Evolutionary conservation across 2,888 invertebrate genomes (phyloP).

Genomic region (Palloptera scutellata): DNA sequence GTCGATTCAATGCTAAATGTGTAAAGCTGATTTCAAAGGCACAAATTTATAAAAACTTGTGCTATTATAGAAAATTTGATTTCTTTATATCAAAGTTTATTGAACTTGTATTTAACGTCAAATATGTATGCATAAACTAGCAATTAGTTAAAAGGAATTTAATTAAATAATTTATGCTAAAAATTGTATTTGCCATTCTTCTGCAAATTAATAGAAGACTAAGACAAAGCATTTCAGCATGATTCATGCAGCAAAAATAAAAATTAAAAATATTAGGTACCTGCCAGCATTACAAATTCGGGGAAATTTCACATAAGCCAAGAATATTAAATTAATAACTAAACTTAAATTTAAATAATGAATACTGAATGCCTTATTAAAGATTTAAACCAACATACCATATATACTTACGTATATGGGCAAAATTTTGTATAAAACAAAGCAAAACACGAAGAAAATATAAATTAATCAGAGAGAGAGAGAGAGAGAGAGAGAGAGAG

Average conservation of each 20-base stretch:
- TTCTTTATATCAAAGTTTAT: background rate
- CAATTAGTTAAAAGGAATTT: too few species aligned
- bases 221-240: too few species aligned
- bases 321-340: conserved; percentile 1
- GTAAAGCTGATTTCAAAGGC: too few species aligned
- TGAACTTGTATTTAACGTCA: too few species aligned
- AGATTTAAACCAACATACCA: conserved; percentile 24
- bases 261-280: background rate
- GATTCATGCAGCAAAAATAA: background rate
- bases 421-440: too few species aligned
- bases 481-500: background rate
- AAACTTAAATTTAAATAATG: background rate
- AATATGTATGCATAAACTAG: too few species aligned
- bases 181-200: too few species aligned
- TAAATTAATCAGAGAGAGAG: conserved; percentile 14
- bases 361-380: conserved; percentile 5
- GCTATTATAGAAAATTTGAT: background rate
- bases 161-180: too few species aligned
- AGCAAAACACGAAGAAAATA: conserved; percentile 7
- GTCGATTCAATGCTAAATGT: too few species aligned
- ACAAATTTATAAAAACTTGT: background rate
- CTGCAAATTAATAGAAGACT: too few species aligned
- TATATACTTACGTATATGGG: conserved; percentile 29
- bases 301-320: background rate
- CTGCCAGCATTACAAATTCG: background rate